phyloP scores from a whole-genome alignment of 2,888 invertebrate species.

The Thumatha senex region DNA sequence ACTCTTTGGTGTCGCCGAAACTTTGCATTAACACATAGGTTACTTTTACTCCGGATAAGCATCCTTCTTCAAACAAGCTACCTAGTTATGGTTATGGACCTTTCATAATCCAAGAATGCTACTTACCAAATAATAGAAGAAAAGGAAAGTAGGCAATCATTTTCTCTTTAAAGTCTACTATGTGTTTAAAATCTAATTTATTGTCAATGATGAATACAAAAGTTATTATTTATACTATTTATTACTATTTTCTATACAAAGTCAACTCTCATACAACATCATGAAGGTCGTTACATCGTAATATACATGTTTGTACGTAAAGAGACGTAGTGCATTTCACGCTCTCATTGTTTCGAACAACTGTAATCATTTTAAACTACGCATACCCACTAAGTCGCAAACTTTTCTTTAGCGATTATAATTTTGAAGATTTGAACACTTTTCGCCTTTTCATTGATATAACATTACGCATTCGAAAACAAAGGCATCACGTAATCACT shows the following conservation, averaged over 20 bases:
- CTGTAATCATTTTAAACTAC: constrained; percentile 15
- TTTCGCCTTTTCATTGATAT: constrained; percentile 23
- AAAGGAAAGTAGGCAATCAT: constrained; percentile 3
- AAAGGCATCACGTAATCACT: constrained; percentile 27
- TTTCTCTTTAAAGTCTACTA: background rate
- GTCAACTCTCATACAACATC: background rate
- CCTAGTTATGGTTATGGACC: background rate
- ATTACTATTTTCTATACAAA: background rate
- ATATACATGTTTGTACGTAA: constrained; percentile 13
- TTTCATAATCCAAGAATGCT: background rate
- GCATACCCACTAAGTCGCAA: constrained; percentile 11
- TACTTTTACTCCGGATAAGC: no score
- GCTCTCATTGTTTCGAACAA: constrained; percentile 30
- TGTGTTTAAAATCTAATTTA: background rate
- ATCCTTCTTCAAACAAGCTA: no score
- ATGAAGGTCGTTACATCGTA: constrained; percentile 21
- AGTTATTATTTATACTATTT: background rate
- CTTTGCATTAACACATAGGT: no score
- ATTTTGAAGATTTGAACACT: constrained; percentile 16
- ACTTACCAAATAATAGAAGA: background rate
- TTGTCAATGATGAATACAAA: background rate
- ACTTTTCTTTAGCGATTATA: constrained; percentile 21
- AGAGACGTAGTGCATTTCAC: constrained; percentile 12
- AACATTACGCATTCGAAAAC: constrained; percentile 17
- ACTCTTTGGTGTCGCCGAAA: no score